Conservation (phyloP, 2,888 invertebrate genomes). For the Nasonia oneida region DNA sequence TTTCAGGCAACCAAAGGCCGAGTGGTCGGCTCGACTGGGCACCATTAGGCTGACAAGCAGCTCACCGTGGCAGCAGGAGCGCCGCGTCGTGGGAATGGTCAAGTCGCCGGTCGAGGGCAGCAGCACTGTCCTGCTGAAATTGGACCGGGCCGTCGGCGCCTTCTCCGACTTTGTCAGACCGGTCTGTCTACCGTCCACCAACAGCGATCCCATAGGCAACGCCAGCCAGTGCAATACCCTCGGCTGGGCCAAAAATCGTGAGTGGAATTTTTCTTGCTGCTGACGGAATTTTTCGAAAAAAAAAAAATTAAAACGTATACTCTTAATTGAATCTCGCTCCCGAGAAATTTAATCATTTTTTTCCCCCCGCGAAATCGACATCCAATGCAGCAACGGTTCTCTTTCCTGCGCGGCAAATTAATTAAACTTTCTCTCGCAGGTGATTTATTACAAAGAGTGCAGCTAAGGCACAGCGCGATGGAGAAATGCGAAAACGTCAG, state of each 20-base stretch:
- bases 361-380: neutral
- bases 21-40: constrained; percentile 91
- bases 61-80: constrained; percentile 93
- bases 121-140: constrained; percentile 89
- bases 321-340: too few species aligned
- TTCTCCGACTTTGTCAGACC: constrained; percentile 91
- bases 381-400: neutral
- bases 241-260: constrained; percentile 91
- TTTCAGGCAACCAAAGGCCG: constrained; percentile 89
- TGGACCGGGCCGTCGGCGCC: constrained; percentile 87
- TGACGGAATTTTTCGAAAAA: too few species aligned
- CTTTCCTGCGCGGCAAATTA: neutral
- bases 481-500: constrained; percentile 92
- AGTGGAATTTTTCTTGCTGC: constrained; percentile 64
- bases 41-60: constrained; percentile 88
- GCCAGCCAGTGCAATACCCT: constrained; percentile 88
- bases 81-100: constrained; percentile 91
- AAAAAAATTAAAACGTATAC: too few species aligned
- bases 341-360: too few species aligned
- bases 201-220: constrained; percentile 75
- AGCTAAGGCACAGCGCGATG: constrained; percentile 88
- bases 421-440: constrained; percentile 69
- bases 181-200: constrained; percentile 87
- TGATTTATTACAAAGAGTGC: constrained; percentile 90
- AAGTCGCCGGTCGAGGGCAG: constrained; percentile 95